Percentiles rank a stretch among this genome's conserved stretches.
These are phyloP conservation scores for Sinella curviseta DNA, from an alignment of 1,140 invertebrate species.

Conservation along the genomic window DNA sequence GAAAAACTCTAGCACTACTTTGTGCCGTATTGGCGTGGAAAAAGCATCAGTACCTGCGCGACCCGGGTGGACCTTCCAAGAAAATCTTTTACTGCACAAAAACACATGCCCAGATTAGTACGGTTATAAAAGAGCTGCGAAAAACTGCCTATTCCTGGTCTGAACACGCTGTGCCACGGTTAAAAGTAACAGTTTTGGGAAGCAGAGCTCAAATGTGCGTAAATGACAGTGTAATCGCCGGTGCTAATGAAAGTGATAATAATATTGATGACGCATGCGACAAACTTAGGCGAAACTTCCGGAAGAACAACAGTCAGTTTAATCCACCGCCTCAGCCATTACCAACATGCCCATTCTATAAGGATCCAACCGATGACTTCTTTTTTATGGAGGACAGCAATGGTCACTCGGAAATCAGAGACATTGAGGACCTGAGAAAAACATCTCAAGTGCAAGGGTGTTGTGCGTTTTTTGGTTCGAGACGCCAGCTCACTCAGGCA, in stretches of 20 bases:
- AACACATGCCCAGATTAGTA: conserved; percentile 33
- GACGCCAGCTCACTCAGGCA: conserved; percentile 51
- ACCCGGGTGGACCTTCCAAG: neutral
- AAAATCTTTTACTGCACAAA: conserved; percentile 33
- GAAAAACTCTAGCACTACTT: neutral
- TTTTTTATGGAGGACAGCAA: neutral
- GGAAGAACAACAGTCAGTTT: neutral
- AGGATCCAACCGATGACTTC: neutral
- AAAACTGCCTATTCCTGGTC: neutral
- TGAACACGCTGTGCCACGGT: neutral
- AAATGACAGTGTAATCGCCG: neutral
- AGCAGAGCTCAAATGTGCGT: conserved; percentile 29
- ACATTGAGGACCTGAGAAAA: neutral
- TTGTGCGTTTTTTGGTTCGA: neutral
- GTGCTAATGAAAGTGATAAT: neutral
- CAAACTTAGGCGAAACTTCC: neutral
- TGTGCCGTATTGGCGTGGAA: neutral
- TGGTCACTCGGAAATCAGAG: neutral
- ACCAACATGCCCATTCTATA: neutral
- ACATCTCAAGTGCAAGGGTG: neutral
- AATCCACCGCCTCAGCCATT: neutral
- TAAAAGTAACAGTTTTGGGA: conserved; percentile 22
- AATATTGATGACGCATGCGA: neutral
- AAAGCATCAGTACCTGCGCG: neutral
- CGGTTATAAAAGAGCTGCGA: conserved; percentile 29